Conservation (phyloP, 2,797 vertebrate genomes). For the Pseudochirops cupreus region DNA sequence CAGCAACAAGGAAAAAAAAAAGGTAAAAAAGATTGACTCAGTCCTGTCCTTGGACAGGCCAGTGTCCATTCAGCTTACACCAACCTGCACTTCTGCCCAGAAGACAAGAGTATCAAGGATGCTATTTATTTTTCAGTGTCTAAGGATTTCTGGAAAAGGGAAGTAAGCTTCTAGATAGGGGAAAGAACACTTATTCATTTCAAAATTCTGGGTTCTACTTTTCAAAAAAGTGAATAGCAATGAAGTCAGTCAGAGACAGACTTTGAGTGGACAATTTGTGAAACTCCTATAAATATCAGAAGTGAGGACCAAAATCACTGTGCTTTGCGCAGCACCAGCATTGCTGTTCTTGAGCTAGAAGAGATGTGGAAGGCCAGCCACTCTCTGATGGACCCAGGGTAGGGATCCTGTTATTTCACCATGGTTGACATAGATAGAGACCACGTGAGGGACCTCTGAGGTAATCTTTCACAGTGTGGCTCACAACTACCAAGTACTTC, state of each 20-base stretch:
- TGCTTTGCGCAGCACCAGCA: neutral
- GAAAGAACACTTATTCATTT: neutral
- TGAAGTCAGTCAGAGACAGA: constrained; percentile 14
- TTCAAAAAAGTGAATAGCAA: neutral
- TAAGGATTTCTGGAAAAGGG: constrained; percentile 42
- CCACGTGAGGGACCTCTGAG: neutral
- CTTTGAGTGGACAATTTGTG: constrained; percentile 56
- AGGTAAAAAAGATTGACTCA: constrained; percentile 59
- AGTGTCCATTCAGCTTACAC: constrained; percentile 69
- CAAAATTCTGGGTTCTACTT: neutral
- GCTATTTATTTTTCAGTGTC: constrained; percentile 26
- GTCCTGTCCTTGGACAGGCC: constrained; percentile 62
- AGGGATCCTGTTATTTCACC: constrained; percentile 18
- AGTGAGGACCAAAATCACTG: neutral
- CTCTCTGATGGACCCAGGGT: constrained; percentile 7
- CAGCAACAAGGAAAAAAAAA: constrained; percentile 25
- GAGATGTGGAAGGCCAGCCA: neutral
- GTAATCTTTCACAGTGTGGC: neutral
- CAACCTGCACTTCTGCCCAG: constrained; percentile 38
- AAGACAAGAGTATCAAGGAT: constrained; percentile 62
- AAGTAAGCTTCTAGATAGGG: neutral
- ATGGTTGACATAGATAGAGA: neutral
- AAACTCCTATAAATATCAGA: neutral
- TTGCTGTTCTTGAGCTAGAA: neutral
- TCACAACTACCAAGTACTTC: neutral